Conservation (phyloP, 2,888 invertebrate species). For the Cryptosula pallasiana region DNA sequence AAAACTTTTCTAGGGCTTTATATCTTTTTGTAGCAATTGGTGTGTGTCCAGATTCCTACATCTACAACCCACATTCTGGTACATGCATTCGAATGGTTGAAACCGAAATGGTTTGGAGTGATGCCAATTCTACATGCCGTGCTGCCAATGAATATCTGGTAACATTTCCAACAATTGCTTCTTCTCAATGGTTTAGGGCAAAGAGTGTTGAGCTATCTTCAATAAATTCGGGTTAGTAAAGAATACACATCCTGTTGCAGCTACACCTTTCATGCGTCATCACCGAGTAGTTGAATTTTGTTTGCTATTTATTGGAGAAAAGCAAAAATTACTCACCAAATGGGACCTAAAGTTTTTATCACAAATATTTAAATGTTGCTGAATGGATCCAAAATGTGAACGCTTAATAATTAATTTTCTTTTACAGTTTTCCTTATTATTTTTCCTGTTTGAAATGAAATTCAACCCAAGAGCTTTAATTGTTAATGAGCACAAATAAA, state of each 20-base stretch:
- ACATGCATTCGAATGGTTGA: background rate
- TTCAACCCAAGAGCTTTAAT: no score
- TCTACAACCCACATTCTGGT: background rate
- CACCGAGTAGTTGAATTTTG: background rate
- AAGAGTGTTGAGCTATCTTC: background rate
- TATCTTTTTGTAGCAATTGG: background rate
- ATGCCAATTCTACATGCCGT: background rate
- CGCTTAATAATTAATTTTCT: background rate
- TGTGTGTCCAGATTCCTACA: background rate
- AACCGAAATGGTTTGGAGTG: background rate
- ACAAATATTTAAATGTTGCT: no score
- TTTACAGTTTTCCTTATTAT: no score
- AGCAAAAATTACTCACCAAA: no score
- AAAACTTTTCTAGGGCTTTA: no score
- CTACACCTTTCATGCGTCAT: no score
- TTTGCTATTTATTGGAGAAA: background rate
- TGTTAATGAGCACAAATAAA: no score
- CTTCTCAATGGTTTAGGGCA: background rate
- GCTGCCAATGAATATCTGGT: background rate
- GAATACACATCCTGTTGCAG: no score
- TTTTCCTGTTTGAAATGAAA: no score
- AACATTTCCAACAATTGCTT: background rate
- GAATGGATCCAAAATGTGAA: background rate
- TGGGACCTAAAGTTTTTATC: no score
- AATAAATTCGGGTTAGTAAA: background rate